A percentile compares a stretch with the other conserved stretches of the same genome.
phyloP scores from a whole-genome alignment of 2,113 vertebrate species.

The Bothrops jararaca region DNA sequence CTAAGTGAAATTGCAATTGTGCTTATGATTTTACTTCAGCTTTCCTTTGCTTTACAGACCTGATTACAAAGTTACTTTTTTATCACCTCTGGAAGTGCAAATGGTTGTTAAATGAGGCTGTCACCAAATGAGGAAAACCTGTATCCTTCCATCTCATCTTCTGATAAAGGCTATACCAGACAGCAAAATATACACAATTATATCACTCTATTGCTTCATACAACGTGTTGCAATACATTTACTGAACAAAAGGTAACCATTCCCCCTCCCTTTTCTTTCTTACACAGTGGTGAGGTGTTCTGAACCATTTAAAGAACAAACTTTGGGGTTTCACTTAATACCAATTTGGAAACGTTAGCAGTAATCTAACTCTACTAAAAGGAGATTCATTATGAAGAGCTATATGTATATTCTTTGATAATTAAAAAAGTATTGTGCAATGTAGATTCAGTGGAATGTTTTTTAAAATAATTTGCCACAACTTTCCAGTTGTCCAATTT shows the following conservation, averaged over 20 bases:
- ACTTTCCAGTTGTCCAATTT: neutral
- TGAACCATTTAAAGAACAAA: constrained; percentile 16
- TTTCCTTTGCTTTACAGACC: neutral
- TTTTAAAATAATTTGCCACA: neutral
- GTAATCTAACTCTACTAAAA: neutral
- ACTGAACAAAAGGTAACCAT: constrained; percentile 24
- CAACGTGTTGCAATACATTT: neutral
- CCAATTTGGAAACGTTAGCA: fast-evolving
- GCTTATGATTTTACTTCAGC: neutral
- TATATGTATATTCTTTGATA: neutral
- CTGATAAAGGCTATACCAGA: fast-evolving
- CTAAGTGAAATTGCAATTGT: neutral
- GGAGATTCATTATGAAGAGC: neutral
- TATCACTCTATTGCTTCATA: constrained; percentile 41
- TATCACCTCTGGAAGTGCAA: neutral
- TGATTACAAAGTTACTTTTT: neutral
- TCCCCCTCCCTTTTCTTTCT: constrained; percentile 1
- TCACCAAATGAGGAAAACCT: neutral
- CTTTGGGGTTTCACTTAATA: neutral
- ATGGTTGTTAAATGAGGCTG: neutral
- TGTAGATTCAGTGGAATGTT: neutral
- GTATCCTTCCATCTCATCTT: neutral
- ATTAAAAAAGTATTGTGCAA: neutral
- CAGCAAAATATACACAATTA: neutral
- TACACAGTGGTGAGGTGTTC: neutral